Conservation (phyloP, 2,888 invertebrate genomes). For the Amblyjoppa proteus region DNA sequence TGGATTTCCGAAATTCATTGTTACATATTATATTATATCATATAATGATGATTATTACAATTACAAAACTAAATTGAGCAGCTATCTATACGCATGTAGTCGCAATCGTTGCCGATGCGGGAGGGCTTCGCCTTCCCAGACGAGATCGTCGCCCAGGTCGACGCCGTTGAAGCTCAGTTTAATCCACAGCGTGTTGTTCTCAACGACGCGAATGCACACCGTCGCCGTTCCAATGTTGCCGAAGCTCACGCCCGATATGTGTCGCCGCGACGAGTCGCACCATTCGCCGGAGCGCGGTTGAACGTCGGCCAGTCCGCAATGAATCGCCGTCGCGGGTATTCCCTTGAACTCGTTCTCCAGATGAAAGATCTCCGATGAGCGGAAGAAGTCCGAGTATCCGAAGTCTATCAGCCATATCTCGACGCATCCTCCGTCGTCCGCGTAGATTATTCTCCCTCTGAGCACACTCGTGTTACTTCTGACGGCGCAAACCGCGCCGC, state of each 20-base stretch:
- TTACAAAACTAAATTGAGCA: neutral
- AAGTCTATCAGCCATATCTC: conserved; percentile 56
- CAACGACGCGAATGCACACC: conserved; percentile 37
- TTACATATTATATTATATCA: neutral
- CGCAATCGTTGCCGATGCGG: conserved; percentile 39
- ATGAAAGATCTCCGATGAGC: conserved; percentile 28
- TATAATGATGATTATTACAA: neutral
- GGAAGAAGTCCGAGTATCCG: conserved; percentile 29
- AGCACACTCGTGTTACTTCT: neutral
- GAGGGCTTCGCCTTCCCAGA: conserved; percentile 40
- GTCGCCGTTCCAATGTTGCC: conserved; percentile 16
- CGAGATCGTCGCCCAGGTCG: conserved; percentile 45
- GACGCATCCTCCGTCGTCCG: conserved; percentile 19
- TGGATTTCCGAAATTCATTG: too few species aligned
- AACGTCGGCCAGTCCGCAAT: conserved; percentile 45
- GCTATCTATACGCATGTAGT: neutral
- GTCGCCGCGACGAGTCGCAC: conserved; percentile 22
- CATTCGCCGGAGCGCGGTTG: conserved; percentile 31
- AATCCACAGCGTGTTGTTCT: conserved; percentile 43
- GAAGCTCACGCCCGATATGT: neutral
- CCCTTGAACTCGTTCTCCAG: conserved; percentile 38
- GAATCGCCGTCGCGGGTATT: conserved; percentile 33
- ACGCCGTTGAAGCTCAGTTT: conserved; percentile 40
- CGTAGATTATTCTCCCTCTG: conserved; percentile 37
- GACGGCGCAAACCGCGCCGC: conserved; percentile 20